Evolutionary conservation across 2,113 vertebrate genomes (phyloP).

Genomic region (crab-eating macaque (Macaca fascicularis)): T2T-MFA8v1.1 NC_088389.1:121017501-121018000

Average conservation of each 20-base stretch:
- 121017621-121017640: neutral
- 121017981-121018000: no score
- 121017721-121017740: neutral
- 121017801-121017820: neutral
- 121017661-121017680: neutral
- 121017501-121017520: neutral
- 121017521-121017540: neutral
- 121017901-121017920: no score
- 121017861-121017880: no score
- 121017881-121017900: no score
- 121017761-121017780: neutral
- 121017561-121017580: neutral
- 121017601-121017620: neutral
- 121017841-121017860: no score
- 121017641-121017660: neutral
- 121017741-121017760: no score
- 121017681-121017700: no score
- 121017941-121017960: no score
- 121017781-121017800: rapidly evolving
- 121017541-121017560: neutral
- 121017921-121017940: no score
- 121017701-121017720: no score
- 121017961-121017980: no score
- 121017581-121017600: neutral
- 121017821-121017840: no score